Percentiles rank a stretch among this genome's conserved stretches.
phyloP scores from a whole-genome alignment of 2,888 invertebrate species.

The Dolichopus griseipennis region DNA sequence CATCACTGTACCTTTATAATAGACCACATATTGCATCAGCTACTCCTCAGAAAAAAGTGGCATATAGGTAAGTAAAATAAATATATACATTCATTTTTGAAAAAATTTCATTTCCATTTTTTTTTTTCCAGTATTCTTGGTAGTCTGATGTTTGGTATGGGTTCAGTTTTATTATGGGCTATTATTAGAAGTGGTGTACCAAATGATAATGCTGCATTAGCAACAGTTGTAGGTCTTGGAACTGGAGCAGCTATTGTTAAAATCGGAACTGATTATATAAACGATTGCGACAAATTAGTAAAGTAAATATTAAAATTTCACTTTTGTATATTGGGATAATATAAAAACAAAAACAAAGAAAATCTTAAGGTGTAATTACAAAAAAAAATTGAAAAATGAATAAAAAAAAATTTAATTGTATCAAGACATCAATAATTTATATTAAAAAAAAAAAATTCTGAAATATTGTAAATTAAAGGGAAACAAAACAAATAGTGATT shows the following conservation, averaged over 20 bases:
- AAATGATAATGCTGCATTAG: conserved; percentile 29
- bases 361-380: too few relatives aligned
- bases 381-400: too few relatives aligned
- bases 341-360: not conserved
- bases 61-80: conserved; percentile 51
- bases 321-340: not conserved
- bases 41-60: conserved; percentile 51
- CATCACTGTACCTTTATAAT: conserved; percentile 73
- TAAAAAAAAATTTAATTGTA: too few relatives aligned
- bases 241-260: conserved; percentile 39
- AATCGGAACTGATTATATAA: conserved; percentile 38
- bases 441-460: not conserved
- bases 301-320: not conserved
- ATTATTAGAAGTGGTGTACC: conserved; percentile 65
- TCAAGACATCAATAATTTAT: too few relatives aligned
- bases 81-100: conserved; percentile 11
- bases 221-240: conserved; percentile 35
- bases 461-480: not conserved
- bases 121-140: conserved; percentile 50
- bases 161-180: conserved; percentile 83
- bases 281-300: conserved; percentile 35
- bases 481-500: not conserved
- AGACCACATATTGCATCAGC: conserved; percentile 66
- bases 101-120: conserved; percentile 10
- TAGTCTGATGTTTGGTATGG: conserved; percentile 76